Evolutionary conservation across 2,113 vertebrate species (phyloP), one percentile per base, ranked within the genome.

Genomic region (Symphodus melops): DNA sequence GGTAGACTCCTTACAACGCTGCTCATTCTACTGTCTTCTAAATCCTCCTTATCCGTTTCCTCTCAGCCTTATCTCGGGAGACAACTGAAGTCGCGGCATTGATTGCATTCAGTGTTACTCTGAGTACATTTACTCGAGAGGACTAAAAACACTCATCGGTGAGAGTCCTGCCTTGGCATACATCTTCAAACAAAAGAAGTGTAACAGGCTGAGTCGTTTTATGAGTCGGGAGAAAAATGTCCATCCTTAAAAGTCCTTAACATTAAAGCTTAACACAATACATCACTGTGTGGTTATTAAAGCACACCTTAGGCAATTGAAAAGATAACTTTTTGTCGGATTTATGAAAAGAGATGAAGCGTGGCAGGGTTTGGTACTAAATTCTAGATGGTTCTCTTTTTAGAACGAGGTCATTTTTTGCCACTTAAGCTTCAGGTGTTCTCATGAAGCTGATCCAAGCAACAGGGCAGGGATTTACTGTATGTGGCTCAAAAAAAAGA

Each of bases 391-490:
- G 11, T 78, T 83, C 81, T 74, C 79, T 76, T 54, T 52, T 67
- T 49, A 12, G 77, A 80, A 81, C 55, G 73, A 58, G 83, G 85
- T 89, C 63, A 75, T 83, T 77, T 82, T 79, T 67, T 55, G 21
- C 33, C 59, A 65, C 66, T 75, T 72, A 59, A 69, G 78, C 79
- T 72, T 44, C 61, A 8, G 64, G 68, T 66, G 72, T 79, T 65
- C 84, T 33, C 4, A 33, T 33, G 6, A 33, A 33, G 28, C 28
- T 33, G 28, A 33, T 33, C 3, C 28, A 33, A 33, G 28, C 39
- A 39, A 10, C 37, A 41, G 39, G 39, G 11, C 9, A 11, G 6
- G 39, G 9, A 41, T 41, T 33, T 33, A 4, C 6, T 33, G 25
- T 25, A 2, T 25, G 28, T 33, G 28, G 28, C 28, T 33, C 4